Percentiles rank a stretch among this genome's conserved stretches.
Conservation (phyloP, 1,140 invertebrate genomes). For the Musca domestica region DNA sequence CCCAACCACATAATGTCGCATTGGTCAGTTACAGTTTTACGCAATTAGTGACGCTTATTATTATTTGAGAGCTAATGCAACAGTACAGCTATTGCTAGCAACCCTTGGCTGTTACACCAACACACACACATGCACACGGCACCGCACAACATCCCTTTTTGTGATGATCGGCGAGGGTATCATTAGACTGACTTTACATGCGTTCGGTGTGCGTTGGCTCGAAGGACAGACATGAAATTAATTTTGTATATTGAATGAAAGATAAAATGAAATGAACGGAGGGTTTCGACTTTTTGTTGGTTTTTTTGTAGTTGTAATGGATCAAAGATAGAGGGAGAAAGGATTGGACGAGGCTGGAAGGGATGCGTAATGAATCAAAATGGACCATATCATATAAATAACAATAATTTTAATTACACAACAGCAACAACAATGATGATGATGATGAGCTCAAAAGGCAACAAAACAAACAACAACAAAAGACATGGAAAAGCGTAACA, state of each 20-base stretch:
- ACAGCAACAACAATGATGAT: neutral
- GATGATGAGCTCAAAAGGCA: neutral
- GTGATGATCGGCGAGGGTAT: too few relatives aligned
- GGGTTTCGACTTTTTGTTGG: neutral
- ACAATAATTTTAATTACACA: conserved; percentile 19
- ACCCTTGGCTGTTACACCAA: neutral
- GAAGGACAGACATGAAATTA: conserved; percentile 10
- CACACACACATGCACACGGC: neutral
- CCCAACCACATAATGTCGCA: conserved; percentile 18
- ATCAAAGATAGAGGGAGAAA: too few relatives aligned
- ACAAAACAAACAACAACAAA: neutral
- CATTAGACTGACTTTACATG: too few relatives aligned
- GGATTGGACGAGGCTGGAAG: neutral
- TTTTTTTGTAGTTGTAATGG: neutral
- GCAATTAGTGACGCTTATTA: conserved; percentile 14
- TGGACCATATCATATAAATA: conserved; percentile 1
- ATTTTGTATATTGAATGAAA: conserved; percentile 5
- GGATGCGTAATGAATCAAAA: neutral
- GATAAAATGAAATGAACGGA: neutral
- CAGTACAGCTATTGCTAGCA: neutral
- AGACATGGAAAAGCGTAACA: neutral
- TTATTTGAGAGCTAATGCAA: conserved; percentile 14
- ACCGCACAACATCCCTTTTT: neutral
- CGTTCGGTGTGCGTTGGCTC: neutral
- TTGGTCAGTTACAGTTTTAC: conserved; percentile 19